Evolutionary conservation across 2,797 vertebrate species (phyloP).

Genomic region (Denticeps clupeoides): DNA sequence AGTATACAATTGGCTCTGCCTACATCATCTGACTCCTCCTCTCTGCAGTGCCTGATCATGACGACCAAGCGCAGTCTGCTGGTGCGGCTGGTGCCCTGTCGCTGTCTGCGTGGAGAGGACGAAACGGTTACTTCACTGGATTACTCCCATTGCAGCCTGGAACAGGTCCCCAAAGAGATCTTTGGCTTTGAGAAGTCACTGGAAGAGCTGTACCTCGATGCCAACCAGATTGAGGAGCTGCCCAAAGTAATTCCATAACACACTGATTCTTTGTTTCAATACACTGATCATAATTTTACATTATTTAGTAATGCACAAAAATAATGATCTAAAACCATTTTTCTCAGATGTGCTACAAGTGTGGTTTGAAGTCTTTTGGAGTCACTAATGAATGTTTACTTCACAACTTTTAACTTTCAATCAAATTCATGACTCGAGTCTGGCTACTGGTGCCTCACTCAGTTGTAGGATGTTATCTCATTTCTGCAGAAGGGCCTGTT

Average conservation of each 20-base stretch:
- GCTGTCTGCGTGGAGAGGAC: slow-evolving; percentile 93
- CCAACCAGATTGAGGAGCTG: slow-evolving; percentile 99
- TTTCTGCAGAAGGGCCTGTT: too few species aligned
- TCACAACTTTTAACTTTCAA: too few species aligned
- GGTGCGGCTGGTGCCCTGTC: slow-evolving; percentile 94
- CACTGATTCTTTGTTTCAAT: background rate
- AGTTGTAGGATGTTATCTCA: too few species aligned
- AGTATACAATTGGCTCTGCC: too few species aligned
- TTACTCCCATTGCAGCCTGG: slow-evolving; percentile 98
- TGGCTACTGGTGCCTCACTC: too few species aligned
- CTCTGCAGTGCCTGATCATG: slow-evolving; percentile 81
- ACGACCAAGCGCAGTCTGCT: slow-evolving; percentile 90
- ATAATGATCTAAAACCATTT: too few species aligned
- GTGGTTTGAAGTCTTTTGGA: too few species aligned
- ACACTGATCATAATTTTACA: too few species aligned
- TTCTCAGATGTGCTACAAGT: too few species aligned
- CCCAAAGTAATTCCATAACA: slow-evolving; percentile 72
- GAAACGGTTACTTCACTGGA: slow-evolving; percentile 90
- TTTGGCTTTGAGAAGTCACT: slow-evolving; percentile 96
- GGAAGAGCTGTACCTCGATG: slow-evolving; percentile 97
- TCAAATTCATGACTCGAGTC: too few species aligned
- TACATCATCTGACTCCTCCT: background rate
- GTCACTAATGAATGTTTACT: too few species aligned
- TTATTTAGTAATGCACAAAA: too few species aligned
- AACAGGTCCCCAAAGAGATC: slow-evolving; percentile 97